These are phyloP conservation scores for Pteria penguin DNA, from an alignment of 2,888 invertebrate genomes.

Conservation along the genomic window DNA sequence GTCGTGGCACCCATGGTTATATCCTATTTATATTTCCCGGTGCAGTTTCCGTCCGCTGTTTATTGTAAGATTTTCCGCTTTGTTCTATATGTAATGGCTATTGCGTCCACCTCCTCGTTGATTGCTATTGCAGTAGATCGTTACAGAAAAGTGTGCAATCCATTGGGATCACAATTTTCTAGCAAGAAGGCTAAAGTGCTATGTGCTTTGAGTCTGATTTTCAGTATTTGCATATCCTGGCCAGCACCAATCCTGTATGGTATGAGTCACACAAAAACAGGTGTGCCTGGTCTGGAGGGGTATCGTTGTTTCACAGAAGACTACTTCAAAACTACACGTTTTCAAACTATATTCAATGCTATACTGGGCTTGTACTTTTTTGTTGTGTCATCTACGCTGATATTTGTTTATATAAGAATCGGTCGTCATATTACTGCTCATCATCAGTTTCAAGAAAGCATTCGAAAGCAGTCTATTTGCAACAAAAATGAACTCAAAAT, in stretches of 20 bases:
- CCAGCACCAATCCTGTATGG: conserved; percentile 40
- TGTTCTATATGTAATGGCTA: conserved; percentile 31
- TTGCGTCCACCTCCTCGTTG: conserved; percentile 36
- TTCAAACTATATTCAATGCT: conserved; percentile 27
- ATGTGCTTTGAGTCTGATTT: conserved; percentile 27
- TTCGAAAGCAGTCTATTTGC: conserved; percentile 26
- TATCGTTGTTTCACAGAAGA: conserved; percentile 37
- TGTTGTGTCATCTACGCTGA: conserved; percentile 18
- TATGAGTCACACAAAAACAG: conserved; percentile 28
- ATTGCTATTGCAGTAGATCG: conserved; percentile 38
- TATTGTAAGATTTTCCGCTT: conserved; percentile 38
- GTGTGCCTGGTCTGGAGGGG: conserved; percentile 35
- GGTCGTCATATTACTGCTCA: conserved; percentile 32
- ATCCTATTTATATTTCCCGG: conserved; percentile 34
- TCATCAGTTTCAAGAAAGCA: conserved; percentile 30
- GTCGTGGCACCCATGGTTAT: conserved; percentile 41
- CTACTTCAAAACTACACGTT: conserved; percentile 25
- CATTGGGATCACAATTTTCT: conserved; percentile 30
- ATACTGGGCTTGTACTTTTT: conserved; percentile 32
- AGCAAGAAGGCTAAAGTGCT: conserved; percentile 33
- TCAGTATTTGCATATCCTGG: conserved; percentile 30
- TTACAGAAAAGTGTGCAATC: conserved; percentile 33
- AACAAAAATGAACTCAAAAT: conserved; percentile 20
- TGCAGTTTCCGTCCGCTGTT: conserved; percentile 26
- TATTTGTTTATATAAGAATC: conserved; percentile 38